phyloP scores from a whole-genome alignment of 2,113 vertebrate species.

The Stictonetta naevosa region DNA sequence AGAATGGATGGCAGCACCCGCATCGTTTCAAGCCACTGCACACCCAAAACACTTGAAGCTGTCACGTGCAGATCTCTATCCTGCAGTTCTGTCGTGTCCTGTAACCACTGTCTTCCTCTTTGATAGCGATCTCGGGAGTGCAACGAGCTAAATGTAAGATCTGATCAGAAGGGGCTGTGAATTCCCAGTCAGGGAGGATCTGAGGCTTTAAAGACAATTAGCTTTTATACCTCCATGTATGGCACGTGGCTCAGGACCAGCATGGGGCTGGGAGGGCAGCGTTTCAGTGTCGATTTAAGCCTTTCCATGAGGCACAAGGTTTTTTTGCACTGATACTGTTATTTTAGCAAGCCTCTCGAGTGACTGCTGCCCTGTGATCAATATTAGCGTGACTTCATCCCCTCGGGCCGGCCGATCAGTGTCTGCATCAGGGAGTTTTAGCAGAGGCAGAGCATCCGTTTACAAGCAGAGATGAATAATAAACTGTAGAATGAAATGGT shows the following conservation, averaged over 20 bases:
- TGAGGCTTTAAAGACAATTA: background rate
- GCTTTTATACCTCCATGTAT: background rate
- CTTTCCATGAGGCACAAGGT: background rate
- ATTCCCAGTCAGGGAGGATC: background rate
- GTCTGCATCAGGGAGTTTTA: background rate
- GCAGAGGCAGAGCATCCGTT: background rate
- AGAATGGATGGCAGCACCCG: background rate
- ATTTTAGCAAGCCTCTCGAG: background rate
- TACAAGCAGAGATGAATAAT: background rate
- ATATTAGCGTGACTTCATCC: fast-evolving
- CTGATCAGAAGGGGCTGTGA: background rate
- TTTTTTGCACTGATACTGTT: background rate
- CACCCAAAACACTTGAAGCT: background rate
- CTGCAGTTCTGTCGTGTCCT: background rate
- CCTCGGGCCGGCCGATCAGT: background rate
- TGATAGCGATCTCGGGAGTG: fast-evolving
- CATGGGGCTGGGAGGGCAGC: fast-evolving
- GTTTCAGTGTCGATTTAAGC: background rate
- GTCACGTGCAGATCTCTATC: background rate
- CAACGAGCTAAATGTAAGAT: background rate
- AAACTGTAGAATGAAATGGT: fast-evolving
- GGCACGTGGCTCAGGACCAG: background rate
- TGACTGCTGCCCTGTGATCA: background rate
- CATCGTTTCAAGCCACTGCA: background rate
- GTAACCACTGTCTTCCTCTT: background rate